Conservation (phyloP, 2,888 invertebrate species). For the Frankliniella intonsa region DNA sequence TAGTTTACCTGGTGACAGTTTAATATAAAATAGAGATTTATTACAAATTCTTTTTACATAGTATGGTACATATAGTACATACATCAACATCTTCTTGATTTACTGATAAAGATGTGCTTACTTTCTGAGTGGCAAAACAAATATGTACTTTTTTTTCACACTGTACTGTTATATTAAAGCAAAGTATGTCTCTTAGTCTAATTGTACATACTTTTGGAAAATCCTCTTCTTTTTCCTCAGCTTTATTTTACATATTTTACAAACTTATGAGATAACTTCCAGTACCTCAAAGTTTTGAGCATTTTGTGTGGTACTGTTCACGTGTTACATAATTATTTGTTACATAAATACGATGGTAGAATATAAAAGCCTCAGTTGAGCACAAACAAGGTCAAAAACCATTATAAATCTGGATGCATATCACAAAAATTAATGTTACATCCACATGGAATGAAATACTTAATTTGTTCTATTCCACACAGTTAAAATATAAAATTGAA, state of each 20-base stretch:
- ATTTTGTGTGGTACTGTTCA: conserved; percentile 14
- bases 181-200: too few relatives aligned
- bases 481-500: neutral
- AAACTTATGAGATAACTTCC: neutral
- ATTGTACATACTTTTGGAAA: neutral
- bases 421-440: neutral
- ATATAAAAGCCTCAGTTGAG: neutral
- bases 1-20: neutral
- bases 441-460: neutral
- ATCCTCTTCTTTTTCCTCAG: neutral
- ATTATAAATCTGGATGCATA: neutral
- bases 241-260: neutral
- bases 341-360: conserved; percentile 6
- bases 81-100: neutral
- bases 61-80: conserved; percentile 21
- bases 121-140: neutral
- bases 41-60: neutral
- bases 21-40: neutral
- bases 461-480: too few relatives aligned
- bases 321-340: neutral
- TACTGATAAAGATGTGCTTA: too few relatives aligned
- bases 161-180: too few relatives aligned
- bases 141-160: too few relatives aligned
- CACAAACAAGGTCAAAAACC: neutral
- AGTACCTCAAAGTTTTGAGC: conserved; percentile 10